These are phyloP conservation scores for Timandra comae DNA, from an alignment of 2,888 invertebrate species.

Conservation along the genomic window DNA sequence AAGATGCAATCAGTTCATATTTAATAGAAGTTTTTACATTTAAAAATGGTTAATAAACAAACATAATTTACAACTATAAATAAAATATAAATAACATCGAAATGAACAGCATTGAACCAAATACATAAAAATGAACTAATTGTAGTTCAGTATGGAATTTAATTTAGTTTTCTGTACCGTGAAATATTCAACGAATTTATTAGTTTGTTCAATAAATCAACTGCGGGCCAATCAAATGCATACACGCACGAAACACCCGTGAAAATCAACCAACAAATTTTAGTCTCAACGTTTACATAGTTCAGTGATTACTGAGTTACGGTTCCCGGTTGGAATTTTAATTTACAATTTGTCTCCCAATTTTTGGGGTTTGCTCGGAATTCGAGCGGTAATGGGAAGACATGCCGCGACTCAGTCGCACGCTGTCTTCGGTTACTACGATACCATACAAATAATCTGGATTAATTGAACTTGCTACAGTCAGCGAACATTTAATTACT, in stretches of 20 bases:
- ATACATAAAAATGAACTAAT: no score
- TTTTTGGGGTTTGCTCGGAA: constrained; percentile 50
- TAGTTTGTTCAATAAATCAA: constrained; percentile 4
- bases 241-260: constrained; percentile 6
- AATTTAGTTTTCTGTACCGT: no score
- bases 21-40: no score
- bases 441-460: constrained; percentile 39
- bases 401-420: constrained; percentile 49
- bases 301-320: constrained; percentile 29
- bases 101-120: no score
- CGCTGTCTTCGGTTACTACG: constrained; percentile 39
- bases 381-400: constrained; percentile 54
- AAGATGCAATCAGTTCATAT: no score
- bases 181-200: no score
- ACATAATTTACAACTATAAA: no score
- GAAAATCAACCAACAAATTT: constrained; percentile 25
- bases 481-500: constrained; percentile 15
- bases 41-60: no score
- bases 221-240: constrained; percentile 7
- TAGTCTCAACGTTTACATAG: constrained; percentile 29
- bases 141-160: no score
- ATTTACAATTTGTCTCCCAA: constrained; percentile 59
- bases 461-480: constrained; percentile 31
- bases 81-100: no score
- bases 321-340: constrained; percentile 51